A percentile compares a stretch with the other conserved stretches of the same genome.
These are phyloP conservation scores for Apamea epomidion DNA, from an alignment of 2,888 invertebrate genomes.

Conservation along the genomic window DNA sequence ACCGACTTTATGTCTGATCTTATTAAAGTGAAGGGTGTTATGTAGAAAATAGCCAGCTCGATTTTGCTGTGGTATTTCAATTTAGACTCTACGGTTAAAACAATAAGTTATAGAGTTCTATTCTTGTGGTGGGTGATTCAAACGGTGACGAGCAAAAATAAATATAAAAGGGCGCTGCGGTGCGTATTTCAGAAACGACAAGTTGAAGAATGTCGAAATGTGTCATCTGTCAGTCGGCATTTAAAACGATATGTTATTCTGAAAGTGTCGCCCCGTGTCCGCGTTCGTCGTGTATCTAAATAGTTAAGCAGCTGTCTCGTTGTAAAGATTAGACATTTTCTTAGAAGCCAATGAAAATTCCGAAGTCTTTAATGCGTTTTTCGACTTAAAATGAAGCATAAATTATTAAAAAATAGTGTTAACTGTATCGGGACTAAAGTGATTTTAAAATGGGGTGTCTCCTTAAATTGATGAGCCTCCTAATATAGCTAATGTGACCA, in stretches of 20 bases:
- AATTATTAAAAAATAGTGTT: conserved; percentile 72
- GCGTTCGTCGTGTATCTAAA: conserved; percentile 84
- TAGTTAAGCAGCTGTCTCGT: conserved; percentile 85
- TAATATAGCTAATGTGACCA: conserved; percentile 57
- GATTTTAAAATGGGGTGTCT: conserved; percentile 59
- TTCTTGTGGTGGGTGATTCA: conserved; percentile 64
- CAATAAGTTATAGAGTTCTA: conserved; percentile 72
- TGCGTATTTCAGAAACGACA: conserved; percentile 88
- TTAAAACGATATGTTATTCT: conserved; percentile 90
- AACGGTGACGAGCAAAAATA: conserved; percentile 80
- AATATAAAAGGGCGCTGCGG: conserved; percentile 81
- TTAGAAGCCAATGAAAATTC: conserved; percentile 82
- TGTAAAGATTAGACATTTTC: conserved; percentile 82
- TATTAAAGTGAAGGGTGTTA: conserved; percentile 79
- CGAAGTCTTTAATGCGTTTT: conserved; percentile 74
- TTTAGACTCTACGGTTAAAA: conserved; percentile 60
- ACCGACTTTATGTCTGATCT: conserved; percentile 80
- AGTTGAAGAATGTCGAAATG: conserved; percentile 90
- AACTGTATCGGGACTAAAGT: conserved; percentile 54
- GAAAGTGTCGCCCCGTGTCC: conserved; percentile 81
- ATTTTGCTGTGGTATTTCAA: conserved; percentile 45
- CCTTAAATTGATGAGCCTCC: conserved; percentile 58
- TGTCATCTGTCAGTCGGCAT: conserved; percentile 90
- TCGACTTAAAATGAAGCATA: conserved; percentile 71
- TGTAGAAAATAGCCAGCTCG: conserved; percentile 70